Base-by-base conservation (phyloP, 2,888 invertebrate species). In the Acheta domesticus region DNA sequence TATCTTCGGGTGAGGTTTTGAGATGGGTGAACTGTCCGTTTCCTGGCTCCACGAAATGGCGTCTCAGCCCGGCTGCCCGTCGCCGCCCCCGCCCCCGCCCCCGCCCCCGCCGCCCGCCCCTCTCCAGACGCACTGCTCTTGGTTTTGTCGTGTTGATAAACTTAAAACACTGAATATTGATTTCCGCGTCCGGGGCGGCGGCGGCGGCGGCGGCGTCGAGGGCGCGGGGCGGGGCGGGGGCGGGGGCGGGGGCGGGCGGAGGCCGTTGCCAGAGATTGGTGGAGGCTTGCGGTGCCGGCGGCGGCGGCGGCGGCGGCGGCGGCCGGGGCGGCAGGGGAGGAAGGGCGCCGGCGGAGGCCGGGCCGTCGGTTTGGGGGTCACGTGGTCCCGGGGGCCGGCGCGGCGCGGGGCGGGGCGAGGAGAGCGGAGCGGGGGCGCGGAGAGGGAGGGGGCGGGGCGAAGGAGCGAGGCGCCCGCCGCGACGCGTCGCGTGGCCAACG, bases 81-180 rank as follows among this genome's bases (percentile, higher is more conserved):
- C 62, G 16, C 62, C 62, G 12, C 19, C 62, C 2, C 62, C 62
- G 12, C 62, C 14, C 14, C 3, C 62, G 62, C n/a, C 62, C 36
- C 8, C 36, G 36, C 36, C 36, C 1, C 62, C 62, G 11, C 62
- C 16, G 1, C 62, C 62, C 11, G 16, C n/a, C 62, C n/a, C 62
- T 62, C 62, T 62, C 4, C 14, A 12, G n/a, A 8, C 62, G 16
- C 14, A 62, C 62, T 4, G 62, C 62, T 62, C 62, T 62, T 62
- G 62, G 62, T 8, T 62, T 62, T 62, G 16, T 62, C 62, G 62
- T 62, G 62, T 62, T 62, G 16, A 16, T 62, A 62, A 62, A 62
- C 62, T 62, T 62, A 62, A 62, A 62, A 62, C 62, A 62, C 62
- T n/a, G 62, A 62, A 62, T 62, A 62, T 62, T 62, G 62, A 62